These are phyloP conservation scores for Equus quagga DNA, from an alignment of 2,113 vertebrate species.

Conservation along the genomic window DNA sequence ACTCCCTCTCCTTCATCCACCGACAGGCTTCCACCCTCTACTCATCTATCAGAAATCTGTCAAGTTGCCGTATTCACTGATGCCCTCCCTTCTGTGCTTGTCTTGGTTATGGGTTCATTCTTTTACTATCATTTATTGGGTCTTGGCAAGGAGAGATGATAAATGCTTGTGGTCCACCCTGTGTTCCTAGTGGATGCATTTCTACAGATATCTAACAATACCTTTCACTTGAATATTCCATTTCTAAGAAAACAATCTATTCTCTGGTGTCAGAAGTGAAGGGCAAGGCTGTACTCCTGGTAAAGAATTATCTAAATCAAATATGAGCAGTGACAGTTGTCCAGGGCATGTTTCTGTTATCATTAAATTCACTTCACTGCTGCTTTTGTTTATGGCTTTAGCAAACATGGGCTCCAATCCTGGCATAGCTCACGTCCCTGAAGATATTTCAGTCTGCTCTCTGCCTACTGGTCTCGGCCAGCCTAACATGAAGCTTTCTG, in stretches of 20 bases:
- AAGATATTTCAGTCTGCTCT: conserved; percentile 46
- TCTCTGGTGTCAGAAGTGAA: conserved; percentile 71
- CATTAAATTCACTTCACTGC: conserved; percentile 36
- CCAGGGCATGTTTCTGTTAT: conserved; percentile 1
- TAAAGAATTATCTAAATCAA: conserved; percentile 62
- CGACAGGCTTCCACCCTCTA: background rate
- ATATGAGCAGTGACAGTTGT: conserved; percentile 47
- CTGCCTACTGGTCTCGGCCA: background rate
- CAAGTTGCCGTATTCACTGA: background rate
- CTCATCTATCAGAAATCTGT: background rate
- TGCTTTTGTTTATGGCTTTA: conserved; percentile 48
- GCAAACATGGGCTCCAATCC: background rate
- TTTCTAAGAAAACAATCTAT: conserved; percentile 61
- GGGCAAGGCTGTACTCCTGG: background rate
- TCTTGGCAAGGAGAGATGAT: conserved; percentile 59
- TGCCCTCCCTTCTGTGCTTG: background rate
- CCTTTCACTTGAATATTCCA: conserved; percentile 44
- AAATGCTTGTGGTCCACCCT: conserved; percentile 5
- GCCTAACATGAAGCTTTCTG: conserved; percentile 4
- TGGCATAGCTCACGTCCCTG: background rate
- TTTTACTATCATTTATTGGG: conserved; percentile 35
- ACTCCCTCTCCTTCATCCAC: background rate
- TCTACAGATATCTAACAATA: conserved; percentile 59
- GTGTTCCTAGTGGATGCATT: conserved; percentile 13
- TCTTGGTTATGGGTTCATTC: conserved; percentile 57